Base-by-base conservation (phyloP, 1,140 invertebrate genomes). In the Plectrocnemia conspersa region DNA sequence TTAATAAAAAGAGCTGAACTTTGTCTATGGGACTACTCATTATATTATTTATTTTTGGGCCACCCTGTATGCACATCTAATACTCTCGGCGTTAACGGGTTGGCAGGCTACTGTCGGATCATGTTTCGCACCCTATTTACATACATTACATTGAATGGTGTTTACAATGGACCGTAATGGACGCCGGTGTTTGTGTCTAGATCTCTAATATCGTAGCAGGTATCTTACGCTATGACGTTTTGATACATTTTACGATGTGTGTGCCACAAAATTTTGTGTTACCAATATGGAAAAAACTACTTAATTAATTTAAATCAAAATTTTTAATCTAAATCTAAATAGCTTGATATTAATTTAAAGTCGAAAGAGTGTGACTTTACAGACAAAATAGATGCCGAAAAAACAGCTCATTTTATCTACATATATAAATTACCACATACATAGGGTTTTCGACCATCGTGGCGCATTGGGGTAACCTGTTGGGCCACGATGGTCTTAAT, bases 81-180 rank as follows among this genome's bases (percentile, higher is more conserved):
- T n/a, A n/a, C n/a, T n/a, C n/a, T n/a, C n/a, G n/a, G n/a, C n/a
- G n/a, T n/a, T n/a, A n/a, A n/a, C n/a, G n/a, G n/a, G n/a, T n/a
- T n/a, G n/a, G 19, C 5, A 21, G 38, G 38, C 16, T 4, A 21
- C 15, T 6, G 38, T n/a, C n/a, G 38, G 38, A 18, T 41, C 38
- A 21, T 41, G 38, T 21, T 15, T 5, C 7, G 15, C 3, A 3
- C 6, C 38, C 38, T 41, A 41, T 41, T 41, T 41, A 15, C 38
- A 41, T 41, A 41, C 38, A 18, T 41, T 41, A 41, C 6, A 18
- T 21, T 7, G 10, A 21, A 21, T 21, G 6, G 38, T 41, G 21
- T 41, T 41, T 41, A 41, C 38, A 3, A 21, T 21, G 38, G 18
- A 6, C 33, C 5, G 33, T 36, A 36, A 36, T 36, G 33, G 33